Base-by-base conservation (phyloP, 2,797 vertebrate genomes). In the Mus caroli region DNA sequence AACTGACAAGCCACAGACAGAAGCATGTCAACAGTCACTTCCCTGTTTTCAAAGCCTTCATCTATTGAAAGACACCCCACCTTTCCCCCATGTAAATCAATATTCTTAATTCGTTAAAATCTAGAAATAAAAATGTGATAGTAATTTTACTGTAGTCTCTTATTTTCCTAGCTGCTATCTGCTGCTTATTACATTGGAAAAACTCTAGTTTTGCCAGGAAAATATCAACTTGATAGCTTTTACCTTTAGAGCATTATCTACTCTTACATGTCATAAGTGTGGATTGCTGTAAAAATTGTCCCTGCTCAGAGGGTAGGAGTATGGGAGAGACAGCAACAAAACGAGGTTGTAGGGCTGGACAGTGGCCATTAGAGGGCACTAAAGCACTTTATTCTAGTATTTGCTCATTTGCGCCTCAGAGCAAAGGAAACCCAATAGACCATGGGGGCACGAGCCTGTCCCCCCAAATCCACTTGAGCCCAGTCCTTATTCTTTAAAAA, bases 301-400 rank as follows among this genome's bases (percentile, higher is more conserved):
- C 2, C 54, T 17, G 50, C 14, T 60, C 54, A 43, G 69, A 60
- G 71, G 15, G 11, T 73, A 19, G 13, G 7, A 34, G 20, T 78
- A 54, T 6, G 46, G 62, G 43, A 19, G 69, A 71, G 24, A 76
- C 37, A 43, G 40, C 0, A 75, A 31, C 50, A 56, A 79, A 79
- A 80, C 37, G 58, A 92, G 37, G n/a, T 22, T 96, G 78, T 60
- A 73, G 67, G 85, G 26, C 11, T 37, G 64, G 69, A 10, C 11
- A 89, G n/a, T 91, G 78, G 40, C 92, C 96, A 91, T 87, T 73
- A 91, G 97, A 67, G 87, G 96, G 58, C 73, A 0, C 31, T 17
- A 8, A 64, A 46, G 37, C n/a, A 52, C 67, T 67, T 46, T 56
- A 17, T 26, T n/a, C 76, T 92, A 40, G 86, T 22, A 83, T 75